Evolutionary conservation across 1,140 invertebrate species (phyloP).

Genomic region (Philotrypesis tridentata): DNA sequence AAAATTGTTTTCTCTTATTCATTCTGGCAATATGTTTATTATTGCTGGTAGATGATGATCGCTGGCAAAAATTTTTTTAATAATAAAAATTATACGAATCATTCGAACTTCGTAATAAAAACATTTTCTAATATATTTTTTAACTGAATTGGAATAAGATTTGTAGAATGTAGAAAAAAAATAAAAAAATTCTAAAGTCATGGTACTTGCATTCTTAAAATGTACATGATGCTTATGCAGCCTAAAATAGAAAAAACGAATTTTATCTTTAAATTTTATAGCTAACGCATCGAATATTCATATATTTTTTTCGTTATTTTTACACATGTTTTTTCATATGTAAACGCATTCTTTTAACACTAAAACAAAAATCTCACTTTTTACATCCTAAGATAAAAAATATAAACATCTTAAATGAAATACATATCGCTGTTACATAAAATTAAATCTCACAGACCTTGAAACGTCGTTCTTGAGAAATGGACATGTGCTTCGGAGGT

Average conservation of each 20-base stretch:
- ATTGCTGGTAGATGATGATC: not conserved
- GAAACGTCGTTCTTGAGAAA: conserved; percentile 53
- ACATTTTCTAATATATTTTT: conserved; percentile 7
- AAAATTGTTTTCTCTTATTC: not conserved
- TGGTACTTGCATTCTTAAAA: conserved; percentile 3
- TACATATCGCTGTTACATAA: conserved; percentile 47
- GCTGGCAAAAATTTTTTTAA: conserved; percentile 3
- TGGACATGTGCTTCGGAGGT: conserved; percentile 50
- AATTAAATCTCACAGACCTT: conserved; percentile 65
- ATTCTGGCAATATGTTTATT: conserved; percentile 1
- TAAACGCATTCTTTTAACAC: not conserved
- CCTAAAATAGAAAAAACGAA: not conserved
- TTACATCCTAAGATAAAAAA: conserved; percentile 29
- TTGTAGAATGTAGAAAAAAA: conserved; percentile 26
- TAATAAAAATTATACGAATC: conserved; percentile 6
- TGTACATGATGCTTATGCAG: not conserved
- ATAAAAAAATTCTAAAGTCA: conserved; percentile 14
- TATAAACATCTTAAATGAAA: not conserved
- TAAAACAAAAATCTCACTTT: conserved; percentile 20
- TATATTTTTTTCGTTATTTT: not conserved
- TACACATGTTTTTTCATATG: not conserved
- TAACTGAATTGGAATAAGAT: not conserved
- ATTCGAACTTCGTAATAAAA: conserved; percentile 29
- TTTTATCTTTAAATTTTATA: not conserved
- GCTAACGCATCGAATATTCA: not conserved